Percentiles rank a stretch among this genome's conserved stretches.
These are phyloP conservation scores for Hoplias malabaricus DNA, from an alignment of 2,113 vertebrate species.

Conservation along the genomic window DNA sequence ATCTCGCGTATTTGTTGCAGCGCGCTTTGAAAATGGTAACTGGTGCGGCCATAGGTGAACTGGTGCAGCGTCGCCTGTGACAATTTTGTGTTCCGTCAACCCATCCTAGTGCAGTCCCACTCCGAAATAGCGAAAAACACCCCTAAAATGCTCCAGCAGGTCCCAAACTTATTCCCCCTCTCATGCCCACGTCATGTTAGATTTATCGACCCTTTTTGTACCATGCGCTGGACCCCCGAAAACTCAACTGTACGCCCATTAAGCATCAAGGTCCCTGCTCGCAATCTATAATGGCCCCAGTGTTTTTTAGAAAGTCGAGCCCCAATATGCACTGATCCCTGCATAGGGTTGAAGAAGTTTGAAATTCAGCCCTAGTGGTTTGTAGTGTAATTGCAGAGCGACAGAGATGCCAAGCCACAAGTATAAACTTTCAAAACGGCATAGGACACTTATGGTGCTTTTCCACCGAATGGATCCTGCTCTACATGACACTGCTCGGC, in stretches of 20 bases:
- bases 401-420: too few relatives aligned
- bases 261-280: background rate
- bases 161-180: background rate
- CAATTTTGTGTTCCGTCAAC: background rate
- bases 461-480: too few relatives aligned
- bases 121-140: background rate
- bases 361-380: too few relatives aligned
- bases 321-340: background rate
- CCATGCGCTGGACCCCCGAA: background rate
- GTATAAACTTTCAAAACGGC: too few relatives aligned
- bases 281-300: background rate
- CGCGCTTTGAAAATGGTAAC: background rate
- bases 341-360: too few relatives aligned
- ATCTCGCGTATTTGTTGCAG: too few relatives aligned
- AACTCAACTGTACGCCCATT: background rate
- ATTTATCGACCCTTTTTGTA: background rate
- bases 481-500: too few relatives aligned
- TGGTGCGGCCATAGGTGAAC: background rate
- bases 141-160: background rate
- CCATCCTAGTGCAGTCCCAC: background rate
- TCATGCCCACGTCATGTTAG: background rate
- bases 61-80: background rate
- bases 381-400: too few relatives aligned
- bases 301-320: background rate
- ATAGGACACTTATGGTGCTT: too few relatives aligned